Evolutionary conservation across 2,888 invertebrate species (phyloP).

Genomic region (Nephrotoma appendiculata): DNA sequence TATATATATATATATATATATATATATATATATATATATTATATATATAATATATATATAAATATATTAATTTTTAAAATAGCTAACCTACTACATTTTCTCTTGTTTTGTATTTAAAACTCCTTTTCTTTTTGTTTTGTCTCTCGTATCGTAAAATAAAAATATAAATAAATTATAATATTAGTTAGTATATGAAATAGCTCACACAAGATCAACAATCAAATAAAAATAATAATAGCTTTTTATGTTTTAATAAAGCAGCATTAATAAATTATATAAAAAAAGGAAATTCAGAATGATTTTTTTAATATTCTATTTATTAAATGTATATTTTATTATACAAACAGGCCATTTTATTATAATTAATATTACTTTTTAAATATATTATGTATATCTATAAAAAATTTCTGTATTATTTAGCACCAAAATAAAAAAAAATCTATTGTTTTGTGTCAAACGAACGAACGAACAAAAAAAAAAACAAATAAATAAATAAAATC

Average conservation of each 20-base stretch:
- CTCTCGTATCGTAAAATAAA: not conserved
- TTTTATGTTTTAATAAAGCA: not conserved
- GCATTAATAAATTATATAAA: not conserved
- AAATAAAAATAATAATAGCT: not conserved
- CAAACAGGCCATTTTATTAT: not conserved
- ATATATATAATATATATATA: not conserved
- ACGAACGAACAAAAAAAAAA: not conserved
- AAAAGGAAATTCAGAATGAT: not conserved
- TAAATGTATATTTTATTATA: not conserved
- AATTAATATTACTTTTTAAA: not conserved
- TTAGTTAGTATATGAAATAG: not conserved
- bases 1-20: not conserved
- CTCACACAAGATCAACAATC: not conserved
- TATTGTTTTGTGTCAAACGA: not conserved
- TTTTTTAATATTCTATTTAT: not conserved
- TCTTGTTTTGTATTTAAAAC: not conserved
- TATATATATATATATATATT: not conserved
- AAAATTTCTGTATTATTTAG: not conserved
- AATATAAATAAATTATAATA: not conserved
- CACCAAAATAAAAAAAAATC: not conserved
- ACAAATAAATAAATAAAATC: not conserved
- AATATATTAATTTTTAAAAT: not conserved
- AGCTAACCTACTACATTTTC: conserved; percentile 2
- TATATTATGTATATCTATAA: not conserved
- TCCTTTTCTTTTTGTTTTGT: not conserved